A percentile compares a stretch with the other conserved stretches of the same genome.
phyloP scores from a whole-genome alignment of 2,888 invertebrate species.

The Epirrhoe tristata region DNA sequence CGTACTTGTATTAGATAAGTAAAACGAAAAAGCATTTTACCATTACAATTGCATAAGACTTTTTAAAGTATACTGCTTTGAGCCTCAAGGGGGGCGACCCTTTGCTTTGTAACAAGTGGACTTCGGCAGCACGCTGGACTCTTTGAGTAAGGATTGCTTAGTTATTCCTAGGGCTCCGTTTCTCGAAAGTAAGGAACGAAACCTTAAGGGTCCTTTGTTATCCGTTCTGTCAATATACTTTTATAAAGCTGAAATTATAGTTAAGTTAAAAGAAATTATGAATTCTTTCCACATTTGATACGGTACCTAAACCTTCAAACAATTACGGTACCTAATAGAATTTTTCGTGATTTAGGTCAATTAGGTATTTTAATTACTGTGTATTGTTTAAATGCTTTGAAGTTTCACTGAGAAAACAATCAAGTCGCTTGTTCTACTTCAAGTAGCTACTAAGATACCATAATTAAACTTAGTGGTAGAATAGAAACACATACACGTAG shows the following conservation, averaged over 20 bases:
- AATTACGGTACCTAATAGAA: too few species aligned
- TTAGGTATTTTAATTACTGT: not conserved
- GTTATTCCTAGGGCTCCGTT: slow-evolving; percentile 28
- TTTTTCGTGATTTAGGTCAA: too few species aligned
- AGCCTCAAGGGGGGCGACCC: slow-evolving; percentile 64
- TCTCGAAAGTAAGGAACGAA: not conserved
- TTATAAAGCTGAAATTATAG: slow-evolving; percentile 8
- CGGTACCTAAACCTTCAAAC: not conserved
- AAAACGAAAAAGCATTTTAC: too few species aligned
- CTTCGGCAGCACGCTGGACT: slow-evolving; percentile 50
- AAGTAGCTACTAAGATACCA: not conserved
- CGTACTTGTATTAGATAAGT: too few species aligned
- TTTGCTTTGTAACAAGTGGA: slow-evolving; percentile 71
- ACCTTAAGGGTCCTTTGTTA: slow-evolving; percentile 6
- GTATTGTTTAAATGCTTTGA: not conserved
- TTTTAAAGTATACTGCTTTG: slow-evolving; percentile 43
- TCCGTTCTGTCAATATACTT: slow-evolving; percentile 3
- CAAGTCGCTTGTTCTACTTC: too few species aligned
- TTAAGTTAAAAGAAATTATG: not conserved
- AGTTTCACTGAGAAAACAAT: too few species aligned
- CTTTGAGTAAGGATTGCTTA: slow-evolving; percentile 43
- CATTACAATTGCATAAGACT: too few species aligned
- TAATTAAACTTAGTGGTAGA: too few species aligned
- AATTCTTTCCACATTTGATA: not conserved
- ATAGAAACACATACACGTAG: too few species aligned